These are phyloP conservation scores for Hylaeus volcanicus DNA, from an alignment of 1,140 invertebrate genomes.

Conservation along the genomic window DNA sequence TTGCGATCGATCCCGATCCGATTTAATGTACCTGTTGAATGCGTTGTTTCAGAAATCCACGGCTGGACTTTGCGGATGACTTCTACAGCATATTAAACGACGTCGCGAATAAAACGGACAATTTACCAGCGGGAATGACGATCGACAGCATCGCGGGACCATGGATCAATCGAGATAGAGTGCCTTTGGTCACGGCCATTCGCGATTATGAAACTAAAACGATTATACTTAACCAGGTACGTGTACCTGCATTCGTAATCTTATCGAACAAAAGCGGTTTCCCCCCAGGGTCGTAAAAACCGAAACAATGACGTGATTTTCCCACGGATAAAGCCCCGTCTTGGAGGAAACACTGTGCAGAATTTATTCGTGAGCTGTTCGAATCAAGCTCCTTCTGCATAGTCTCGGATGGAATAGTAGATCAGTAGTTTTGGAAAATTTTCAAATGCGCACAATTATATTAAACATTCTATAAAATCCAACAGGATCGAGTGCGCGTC, in stretches of 20 bases:
- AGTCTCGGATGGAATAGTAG: background rate
- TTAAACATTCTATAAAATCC: too few species aligned
- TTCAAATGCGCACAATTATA: too few species aligned
- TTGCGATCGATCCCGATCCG: background rate
- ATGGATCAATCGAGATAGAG: conserved; percentile 90
- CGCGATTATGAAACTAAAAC: conserved; percentile 85
- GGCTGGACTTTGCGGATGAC: conserved; percentile 89
- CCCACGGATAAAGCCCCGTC: conserved; percentile 46
- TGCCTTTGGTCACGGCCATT: conserved; percentile 89
- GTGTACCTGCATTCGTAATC: conserved; percentile 11
- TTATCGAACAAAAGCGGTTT: conserved; percentile 29
- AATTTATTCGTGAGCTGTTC: conserved; percentile 2
- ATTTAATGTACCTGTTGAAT: background rate
- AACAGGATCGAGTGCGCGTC: too few species aligned
- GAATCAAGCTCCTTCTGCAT: background rate
- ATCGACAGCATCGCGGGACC: conserved; percentile 87
- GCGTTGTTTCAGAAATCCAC: conserved; percentile 82
- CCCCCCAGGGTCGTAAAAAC: conserved; percentile 42
- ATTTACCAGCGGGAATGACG: conserved; percentile 81
- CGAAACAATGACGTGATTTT: conserved; percentile 49
- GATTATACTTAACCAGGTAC: conserved; percentile 85
- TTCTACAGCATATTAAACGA: conserved; percentile 89
- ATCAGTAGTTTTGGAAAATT: too few species aligned
- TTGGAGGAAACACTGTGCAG: background rate
- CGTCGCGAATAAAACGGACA: conserved; percentile 83